Conservation (phyloP, 2,888 invertebrate genomes). For the Uropetala carovei region DNA sequence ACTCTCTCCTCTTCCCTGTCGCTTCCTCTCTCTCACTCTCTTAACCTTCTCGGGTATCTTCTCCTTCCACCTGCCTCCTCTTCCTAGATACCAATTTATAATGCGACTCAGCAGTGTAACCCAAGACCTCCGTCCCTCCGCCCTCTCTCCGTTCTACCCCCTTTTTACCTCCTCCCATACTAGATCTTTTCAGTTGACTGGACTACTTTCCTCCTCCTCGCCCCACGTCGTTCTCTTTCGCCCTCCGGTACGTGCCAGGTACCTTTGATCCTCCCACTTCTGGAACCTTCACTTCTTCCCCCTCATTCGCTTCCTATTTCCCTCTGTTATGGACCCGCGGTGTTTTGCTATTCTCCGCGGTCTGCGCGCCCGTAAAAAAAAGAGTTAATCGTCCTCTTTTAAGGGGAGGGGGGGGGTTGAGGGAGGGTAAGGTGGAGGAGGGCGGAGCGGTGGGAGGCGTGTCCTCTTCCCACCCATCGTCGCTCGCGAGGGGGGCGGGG, state of each 20-base stretch:
- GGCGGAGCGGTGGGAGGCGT: not conserved
- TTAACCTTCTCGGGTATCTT: not conserved
- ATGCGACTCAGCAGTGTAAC: constrained; percentile 23
- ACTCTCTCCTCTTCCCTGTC: no score
- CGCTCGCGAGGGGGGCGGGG: not conserved
- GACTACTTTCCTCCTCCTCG: not conserved
- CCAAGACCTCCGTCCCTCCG: constrained; percentile 12
- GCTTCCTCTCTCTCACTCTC: no score
- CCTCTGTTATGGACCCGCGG: no score
- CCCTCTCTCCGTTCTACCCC: not conserved
- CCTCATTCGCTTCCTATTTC: no score
- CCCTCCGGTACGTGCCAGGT: not conserved
- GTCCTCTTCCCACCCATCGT: not conserved
- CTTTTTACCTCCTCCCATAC: not conserved
- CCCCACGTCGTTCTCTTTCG: not conserved
- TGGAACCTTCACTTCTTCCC: no score
- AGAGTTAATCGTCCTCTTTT: no score
- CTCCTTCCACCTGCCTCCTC: constrained; percentile 1
- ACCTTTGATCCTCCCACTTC: no score
- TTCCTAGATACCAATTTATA: constrained; percentile 18
- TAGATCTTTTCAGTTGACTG: constrained; percentile 6
- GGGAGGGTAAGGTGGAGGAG: no score
- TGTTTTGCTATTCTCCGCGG: no score
- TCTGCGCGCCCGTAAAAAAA: no score
- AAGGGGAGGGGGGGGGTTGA: no score